Base-by-base conservation (phyloP, 2,113 vertebrate species). In the Sisor rabdophorus region DNA sequence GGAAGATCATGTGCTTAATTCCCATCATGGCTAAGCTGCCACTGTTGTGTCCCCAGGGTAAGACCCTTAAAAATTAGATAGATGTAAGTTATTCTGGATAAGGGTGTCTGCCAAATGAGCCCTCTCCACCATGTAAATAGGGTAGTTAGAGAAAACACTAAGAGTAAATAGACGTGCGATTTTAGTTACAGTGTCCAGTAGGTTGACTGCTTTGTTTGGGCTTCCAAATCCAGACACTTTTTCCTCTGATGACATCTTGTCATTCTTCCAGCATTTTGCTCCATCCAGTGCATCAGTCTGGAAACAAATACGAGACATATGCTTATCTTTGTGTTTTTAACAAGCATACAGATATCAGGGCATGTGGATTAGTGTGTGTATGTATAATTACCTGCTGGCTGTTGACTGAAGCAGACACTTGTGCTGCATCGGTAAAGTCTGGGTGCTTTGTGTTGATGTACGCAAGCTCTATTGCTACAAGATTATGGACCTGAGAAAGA, bases 381-480 rank as follows among this genome's bases (percentile, higher is more conserved):
- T 19, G 15, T 0, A 4, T 4, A 36, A 52, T n/a, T 86, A 93
- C 93, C 93, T 93, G 92, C 79, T 91, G 90, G 80, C 86, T 92
- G 89, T 91, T 92, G 83, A 93, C 90, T 10, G 92, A 92, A 58
- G 92, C 92, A 1, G 92, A 93, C 71, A 94, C 92, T 79, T 92
- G 87, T 0, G 89, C 90, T 8, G 92, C 92, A 47, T 93, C 93
- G 0, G 89, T 90, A 81, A 94, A 94, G 83, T 94, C 92, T 1
- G 93, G 93, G 83, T 94, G 93, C 64, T 93, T 94, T 17, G 92
- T 94, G 82, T 94, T 94, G 86, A 94, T 91, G 77, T 94, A 94
- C 28, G 92, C 92, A 4, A 94, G 87, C 80, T 93, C 93, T 56
- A 94, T 94, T 16, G 92, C 89, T 59, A 94, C 89, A 76, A 93